phyloP scores from a whole-genome alignment of 92 coral and sea anemone genomes.

The Palythoa grandis region DNA sequence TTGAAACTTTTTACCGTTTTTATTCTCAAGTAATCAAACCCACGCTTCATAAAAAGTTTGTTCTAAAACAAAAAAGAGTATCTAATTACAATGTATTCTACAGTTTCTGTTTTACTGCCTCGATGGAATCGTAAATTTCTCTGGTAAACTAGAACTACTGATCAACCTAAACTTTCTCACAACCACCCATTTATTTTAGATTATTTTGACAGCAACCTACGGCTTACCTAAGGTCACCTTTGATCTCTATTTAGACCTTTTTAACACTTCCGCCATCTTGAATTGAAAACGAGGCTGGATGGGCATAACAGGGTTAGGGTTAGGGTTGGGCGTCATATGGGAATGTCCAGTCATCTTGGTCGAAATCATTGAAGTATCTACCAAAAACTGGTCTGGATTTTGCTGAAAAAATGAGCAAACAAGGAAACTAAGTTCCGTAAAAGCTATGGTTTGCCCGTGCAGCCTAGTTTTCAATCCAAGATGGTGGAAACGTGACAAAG shows the following conservation, averaged over 20 bases:
- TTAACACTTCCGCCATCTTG: no score
- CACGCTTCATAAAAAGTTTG: not conserved
- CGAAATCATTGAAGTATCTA: no score
- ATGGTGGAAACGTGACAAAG: no score
- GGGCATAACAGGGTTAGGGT: no score
- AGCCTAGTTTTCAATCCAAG: no score
- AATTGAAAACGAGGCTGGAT: no score
- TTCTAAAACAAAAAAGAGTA: not conserved
- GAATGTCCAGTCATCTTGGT: no score
- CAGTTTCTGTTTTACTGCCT: not conserved
- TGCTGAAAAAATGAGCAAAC: no score
- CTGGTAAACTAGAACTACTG: not conserved
- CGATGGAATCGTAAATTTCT: not conserved
- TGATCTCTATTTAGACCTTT: not conserved
- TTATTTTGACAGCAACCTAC: constrained; percentile 1
- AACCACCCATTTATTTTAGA: constrained; percentile 29
- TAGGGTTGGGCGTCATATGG: no score
- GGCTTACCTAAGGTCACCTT: not conserved
- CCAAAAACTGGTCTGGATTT: no score
- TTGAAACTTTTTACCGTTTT: not conserved
- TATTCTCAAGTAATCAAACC: not conserved
- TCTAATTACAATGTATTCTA: not conserved
- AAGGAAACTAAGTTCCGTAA: no score
- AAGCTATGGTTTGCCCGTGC: no score
- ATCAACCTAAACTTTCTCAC: constrained; percentile 24